Percentiles rank a stretch among this genome's conserved stretches.
These are phyloP conservation scores for Spongilla lacustris DNA, from an alignment of 37 sponge, comb jelly and placozoan genomes.

Conservation along the genomic window DNA sequence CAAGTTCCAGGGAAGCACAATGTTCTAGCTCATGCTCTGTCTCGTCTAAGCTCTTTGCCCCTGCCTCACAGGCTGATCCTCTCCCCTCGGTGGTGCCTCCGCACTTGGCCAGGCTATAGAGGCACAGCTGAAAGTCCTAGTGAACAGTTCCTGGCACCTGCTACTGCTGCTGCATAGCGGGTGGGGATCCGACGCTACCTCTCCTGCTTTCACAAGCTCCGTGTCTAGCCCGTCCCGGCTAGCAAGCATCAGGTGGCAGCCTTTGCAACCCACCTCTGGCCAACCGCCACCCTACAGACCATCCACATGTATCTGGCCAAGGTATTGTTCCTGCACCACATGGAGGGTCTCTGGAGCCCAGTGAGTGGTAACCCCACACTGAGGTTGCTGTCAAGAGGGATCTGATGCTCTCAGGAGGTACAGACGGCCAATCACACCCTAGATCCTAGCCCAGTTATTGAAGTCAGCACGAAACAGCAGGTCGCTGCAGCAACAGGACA, in stretches of 20 bases:
- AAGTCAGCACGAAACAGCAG: too few relatives aligned
- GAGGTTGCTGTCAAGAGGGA: constrained; percentile 8
- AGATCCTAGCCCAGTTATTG: not conserved
- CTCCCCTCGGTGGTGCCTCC: too few relatives aligned
- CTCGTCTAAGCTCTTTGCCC: constrained; percentile 10
- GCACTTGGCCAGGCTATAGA: not conserved
- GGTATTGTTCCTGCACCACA: not conserved
- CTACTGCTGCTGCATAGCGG: constrained; percentile 25
- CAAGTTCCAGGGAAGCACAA: constrained; percentile 24
- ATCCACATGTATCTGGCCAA: constrained; percentile 34
- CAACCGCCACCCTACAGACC: not conserved
- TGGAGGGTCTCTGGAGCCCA: constrained; percentile 12
- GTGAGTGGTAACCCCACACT: constrained; percentile 7
- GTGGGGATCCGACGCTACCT: constrained; percentile 11
- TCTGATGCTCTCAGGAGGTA: not conserved
- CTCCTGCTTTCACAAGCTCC: not conserved
- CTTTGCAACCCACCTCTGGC: constrained; percentile 17
- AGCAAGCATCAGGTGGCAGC: constrained; percentile 3
- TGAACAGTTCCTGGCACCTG: constrained; percentile 4
- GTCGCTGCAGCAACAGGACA: constrained; percentile 3
- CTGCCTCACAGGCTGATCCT: too few relatives aligned
- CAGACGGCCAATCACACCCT: constrained; percentile 29
- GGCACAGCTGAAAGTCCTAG: not conserved
- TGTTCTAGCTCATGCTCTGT: constrained; percentile 39
- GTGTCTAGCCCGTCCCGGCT: constrained; percentile 27